Base-by-base conservation (phyloP, 2,113 vertebrate genomes). In the Pygoscelis adeliae region DNA sequence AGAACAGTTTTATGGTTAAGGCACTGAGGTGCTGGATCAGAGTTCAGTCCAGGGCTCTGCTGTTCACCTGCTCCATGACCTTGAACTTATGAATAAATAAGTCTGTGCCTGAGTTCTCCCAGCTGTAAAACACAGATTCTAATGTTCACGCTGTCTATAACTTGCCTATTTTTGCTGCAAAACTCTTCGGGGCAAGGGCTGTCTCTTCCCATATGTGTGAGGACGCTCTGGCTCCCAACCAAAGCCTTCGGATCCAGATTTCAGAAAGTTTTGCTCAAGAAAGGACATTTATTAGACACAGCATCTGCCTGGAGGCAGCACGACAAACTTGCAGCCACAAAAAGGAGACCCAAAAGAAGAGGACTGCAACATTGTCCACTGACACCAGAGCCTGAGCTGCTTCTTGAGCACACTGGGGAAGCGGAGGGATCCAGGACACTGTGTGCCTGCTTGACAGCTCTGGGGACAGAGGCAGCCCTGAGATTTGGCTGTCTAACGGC, bases 271-370 rank as follows among this genome's bases (percentile, higher is more conserved):
- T 53, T 92, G 49, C 62, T 74, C 22, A 46, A 56, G 72, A 18
- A 83, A 92, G 38, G 55, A 58, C 59, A 38, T 70, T 91, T 56
- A 73, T 29, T 83, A 92, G 83, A 87, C 52, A 81, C 17, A 71
- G 67, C 50, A 89, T 55, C 63, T 87, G 32, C 42, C 83, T 62
- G 72, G 29, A 66, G 58, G 90, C 56, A 86, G 79, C 66, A 77
- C 0, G 0, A 46, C 34, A 77, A 79, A 85, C 61, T 2, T 17
- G 10, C 61, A 70, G 74, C 5, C 55, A 42, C 34, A 52, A 47
- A 80, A 71, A 71, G 11, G 26, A 82, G 61, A 55, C 9, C 23
- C 20, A 16, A 36, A 36, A 90, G 56, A 44, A 90, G 71, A 91
- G 20, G 20, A 47, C 25, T 32, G 56, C 38, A 59, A 52, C 38